Conservation (phyloP, 1,140 invertebrate genomes). For the Hylyphantes graminicola region DNA sequence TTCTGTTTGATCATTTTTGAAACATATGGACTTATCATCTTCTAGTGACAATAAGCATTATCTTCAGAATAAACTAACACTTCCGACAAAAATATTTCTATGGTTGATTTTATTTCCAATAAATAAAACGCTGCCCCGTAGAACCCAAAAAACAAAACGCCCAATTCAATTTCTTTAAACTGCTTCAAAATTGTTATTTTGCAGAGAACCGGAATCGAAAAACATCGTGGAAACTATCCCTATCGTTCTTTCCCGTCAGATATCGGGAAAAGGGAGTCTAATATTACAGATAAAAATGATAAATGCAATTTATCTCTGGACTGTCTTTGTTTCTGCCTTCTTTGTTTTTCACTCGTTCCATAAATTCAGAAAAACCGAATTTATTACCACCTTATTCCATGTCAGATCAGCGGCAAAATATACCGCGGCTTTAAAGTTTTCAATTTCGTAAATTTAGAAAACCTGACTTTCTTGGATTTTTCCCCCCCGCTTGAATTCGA, state of each 20-base stretch:
- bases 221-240: conserved; percentile 1
- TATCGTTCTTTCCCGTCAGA: neutral
- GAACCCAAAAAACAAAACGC: neutral
- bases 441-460: conserved; percentile 29
- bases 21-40: too few species aligned
- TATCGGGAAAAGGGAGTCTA: neutral
- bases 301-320: conserved; percentile 17
- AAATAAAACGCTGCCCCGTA: too few species aligned
- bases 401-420: conserved; percentile 6
- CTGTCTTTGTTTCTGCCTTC: neutral
- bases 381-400: conserved; percentile 31
- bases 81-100: too few species aligned
- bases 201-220: conserved; percentile 34
- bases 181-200: conserved; percentile 38
- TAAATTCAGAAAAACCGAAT: conserved; percentile 14
- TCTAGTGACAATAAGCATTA: too few species aligned
- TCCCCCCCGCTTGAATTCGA: neutral
- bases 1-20: too few species aligned
- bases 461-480: conserved; percentile 14
- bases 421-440: conserved; percentile 12
- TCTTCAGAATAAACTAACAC: too few species aligned
- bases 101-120: too few species aligned
- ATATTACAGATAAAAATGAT: conserved; percentile 2
- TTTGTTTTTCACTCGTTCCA: conserved; percentile 30
- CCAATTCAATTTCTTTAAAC: conserved; percentile 38